Conservation (phyloP, 2,888 invertebrate species). For the Drosophila aldrichi region DNA sequence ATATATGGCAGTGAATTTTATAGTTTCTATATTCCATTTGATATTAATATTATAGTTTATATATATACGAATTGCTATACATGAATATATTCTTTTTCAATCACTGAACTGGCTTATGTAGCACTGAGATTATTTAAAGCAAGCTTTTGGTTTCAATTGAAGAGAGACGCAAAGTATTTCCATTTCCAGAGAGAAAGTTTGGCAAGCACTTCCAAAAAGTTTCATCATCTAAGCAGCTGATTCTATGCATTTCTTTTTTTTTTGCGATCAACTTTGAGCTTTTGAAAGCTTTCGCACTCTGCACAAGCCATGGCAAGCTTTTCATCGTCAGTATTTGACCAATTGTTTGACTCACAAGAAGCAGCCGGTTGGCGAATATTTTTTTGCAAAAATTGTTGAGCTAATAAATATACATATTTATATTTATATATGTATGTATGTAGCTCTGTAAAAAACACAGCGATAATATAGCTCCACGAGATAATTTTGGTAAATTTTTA, state of each 20-base stretch:
- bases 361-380: neutral
- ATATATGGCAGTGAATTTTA: no score
- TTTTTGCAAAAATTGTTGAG: neutral
- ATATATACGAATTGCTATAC: no score
- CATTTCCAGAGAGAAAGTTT: neutral
- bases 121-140: neutral
- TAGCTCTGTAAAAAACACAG: neutral
- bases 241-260: neutral
- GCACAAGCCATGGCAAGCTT: no score
- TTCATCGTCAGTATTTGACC: neutral
- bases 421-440: no score
- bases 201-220: neutral
- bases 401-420: no score
- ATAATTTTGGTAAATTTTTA: constrained; percentile 20
- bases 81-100: no score
- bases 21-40: neutral
- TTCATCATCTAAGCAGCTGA: neutral
- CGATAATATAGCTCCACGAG: neutral
- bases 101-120: no score
- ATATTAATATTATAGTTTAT: neutral
- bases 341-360: neutral
- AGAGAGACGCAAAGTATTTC: neutral
- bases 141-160: neutral
- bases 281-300: neutral
- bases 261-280: neutral